Percentiles rank a stretch among this genome's conserved stretches.
phyloP scores from a whole-genome alignment of 2,888 invertebrate species.

The Charanyca ferruginea region DNA sequence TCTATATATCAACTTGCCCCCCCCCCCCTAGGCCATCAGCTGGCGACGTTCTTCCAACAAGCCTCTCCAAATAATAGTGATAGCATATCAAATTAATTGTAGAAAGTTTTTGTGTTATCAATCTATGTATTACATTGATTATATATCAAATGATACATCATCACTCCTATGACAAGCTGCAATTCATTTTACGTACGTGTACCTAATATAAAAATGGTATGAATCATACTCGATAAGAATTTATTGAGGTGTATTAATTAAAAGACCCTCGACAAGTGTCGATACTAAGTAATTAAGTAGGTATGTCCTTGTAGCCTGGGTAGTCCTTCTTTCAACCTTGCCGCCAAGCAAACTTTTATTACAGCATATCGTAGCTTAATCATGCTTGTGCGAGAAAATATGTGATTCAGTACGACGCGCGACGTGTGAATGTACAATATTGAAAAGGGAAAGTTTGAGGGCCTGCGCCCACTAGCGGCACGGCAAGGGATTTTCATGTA shows the following conservation, averaged over 20 bases:
- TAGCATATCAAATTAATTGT: slow-evolving; percentile 5
- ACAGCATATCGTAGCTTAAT: not conserved
- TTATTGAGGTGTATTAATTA: not conserved
- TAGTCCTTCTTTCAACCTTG: not conserved
- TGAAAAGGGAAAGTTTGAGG: slow-evolving; percentile 7
- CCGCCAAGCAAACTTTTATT: slow-evolving; percentile 1
- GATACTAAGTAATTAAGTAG: not conserved
- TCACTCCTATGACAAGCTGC: not conserved
- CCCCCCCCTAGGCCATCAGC: too few relatives aligned
- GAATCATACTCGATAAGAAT: not conserved
- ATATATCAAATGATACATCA: not conserved
- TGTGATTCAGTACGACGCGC: not conserved
- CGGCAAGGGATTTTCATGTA: too few relatives aligned
- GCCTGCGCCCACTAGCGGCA: too few relatives aligned
- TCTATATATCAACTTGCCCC: too few relatives aligned
- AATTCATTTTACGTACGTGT: not conserved
- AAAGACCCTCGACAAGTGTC: not conserved
- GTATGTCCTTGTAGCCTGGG: not conserved
- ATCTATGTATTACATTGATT: not conserved
- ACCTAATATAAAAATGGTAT: not conserved
- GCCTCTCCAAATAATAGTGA: too few relatives aligned
- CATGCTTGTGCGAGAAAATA: not conserved
- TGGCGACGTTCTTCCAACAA: too few relatives aligned
- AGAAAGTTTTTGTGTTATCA: not conserved
- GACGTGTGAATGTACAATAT: slow-evolving; percentile 1